A percentile compares a stretch with the other conserved stretches of the same genome.
phyloP scores from a whole-genome alignment of 2,888 invertebrate species.

The Dynastes hyllus region DNA sequence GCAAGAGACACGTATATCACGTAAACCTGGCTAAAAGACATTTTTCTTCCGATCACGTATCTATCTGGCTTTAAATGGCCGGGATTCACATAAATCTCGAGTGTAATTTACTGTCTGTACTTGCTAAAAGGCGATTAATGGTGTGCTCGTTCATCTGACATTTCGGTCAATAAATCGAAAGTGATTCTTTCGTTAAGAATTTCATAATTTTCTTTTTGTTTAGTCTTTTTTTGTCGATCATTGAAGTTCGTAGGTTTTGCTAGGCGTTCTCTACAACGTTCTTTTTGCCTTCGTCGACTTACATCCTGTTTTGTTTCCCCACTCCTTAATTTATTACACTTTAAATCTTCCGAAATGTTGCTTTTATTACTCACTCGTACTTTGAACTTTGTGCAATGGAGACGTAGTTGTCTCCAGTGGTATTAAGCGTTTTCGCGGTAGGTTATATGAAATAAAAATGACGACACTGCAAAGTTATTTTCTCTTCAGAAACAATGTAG shows the following conservation, averaged over 20 bases:
- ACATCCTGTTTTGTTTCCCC: slow-evolving; percentile 11
- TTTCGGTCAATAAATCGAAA: slow-evolving; percentile 36
- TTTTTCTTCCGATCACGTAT: slow-evolving; percentile 51
- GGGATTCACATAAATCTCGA: slow-evolving; percentile 51
- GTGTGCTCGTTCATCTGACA: slow-evolving; percentile 31
- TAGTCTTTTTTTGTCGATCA: not conserved
- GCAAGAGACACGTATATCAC: slow-evolving; percentile 44
- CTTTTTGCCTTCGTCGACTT: slow-evolving; percentile 9
- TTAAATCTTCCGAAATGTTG: slow-evolving; percentile 11
- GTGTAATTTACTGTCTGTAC: slow-evolving; percentile 49
- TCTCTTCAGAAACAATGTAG: too few relatives aligned
- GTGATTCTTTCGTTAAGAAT: slow-evolving; percentile 40
- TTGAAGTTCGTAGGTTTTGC: not conserved
- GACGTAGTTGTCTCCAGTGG: not conserved
- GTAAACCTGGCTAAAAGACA: slow-evolving; percentile 44
- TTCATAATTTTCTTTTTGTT: slow-evolving; percentile 34
- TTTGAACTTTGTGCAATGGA: not conserved
- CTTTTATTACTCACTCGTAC: not conserved
- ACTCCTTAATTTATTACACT: slow-evolving; percentile 16
- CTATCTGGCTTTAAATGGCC: slow-evolving; percentile 51
- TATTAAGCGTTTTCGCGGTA: not conserved
- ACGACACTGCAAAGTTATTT: too few relatives aligned
- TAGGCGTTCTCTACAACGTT: not conserved
- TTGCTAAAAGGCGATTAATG: slow-evolving; percentile 51
- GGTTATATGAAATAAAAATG: too few relatives aligned